Percentiles rank a stretch among this genome's conserved stretches.
phyloP scores from a whole-genome alignment of 2,797 vertebrate species.

The Bucorvus abyssinicus region DNA sequence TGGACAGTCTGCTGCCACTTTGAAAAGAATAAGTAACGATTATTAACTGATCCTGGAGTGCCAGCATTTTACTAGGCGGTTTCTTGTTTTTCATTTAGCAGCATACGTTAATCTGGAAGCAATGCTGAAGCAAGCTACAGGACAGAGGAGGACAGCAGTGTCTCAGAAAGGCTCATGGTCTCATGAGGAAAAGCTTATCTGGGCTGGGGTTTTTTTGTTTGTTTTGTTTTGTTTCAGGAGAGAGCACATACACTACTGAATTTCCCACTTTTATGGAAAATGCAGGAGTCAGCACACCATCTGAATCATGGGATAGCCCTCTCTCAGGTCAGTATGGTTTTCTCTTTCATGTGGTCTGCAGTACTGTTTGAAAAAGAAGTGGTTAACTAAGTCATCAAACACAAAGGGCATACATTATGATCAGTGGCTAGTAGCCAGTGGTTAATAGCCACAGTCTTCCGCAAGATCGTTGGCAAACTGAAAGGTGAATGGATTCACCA shows the following conservation, averaged over 20 bases:
- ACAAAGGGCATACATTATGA: neutral
- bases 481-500: neutral
- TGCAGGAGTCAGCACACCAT: neutral
- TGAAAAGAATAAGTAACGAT: constrained; percentile 4
- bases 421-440: neutral
- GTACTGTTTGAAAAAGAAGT: neutral
- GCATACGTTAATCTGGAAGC: neutral
- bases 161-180: neutral
- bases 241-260: neutral
- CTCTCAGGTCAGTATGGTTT: neutral
- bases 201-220: too few species aligned
- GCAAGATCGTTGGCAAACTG: neutral
- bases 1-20: neutral
- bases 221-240: neutral
- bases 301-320: neutral
- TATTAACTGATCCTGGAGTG: neutral
- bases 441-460: neutral
- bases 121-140: neutral
- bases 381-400: neutral
- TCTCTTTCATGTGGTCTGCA: neutral
- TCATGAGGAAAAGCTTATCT: neutral
- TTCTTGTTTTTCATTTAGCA: constrained; percentile 1
- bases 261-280: neutral
- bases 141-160: neutral
- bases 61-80: neutral